Evolutionary conservation across 2,113 vertebrate genomes (phyloP).

Genomic region (Cromileptes altivelis): DNA sequence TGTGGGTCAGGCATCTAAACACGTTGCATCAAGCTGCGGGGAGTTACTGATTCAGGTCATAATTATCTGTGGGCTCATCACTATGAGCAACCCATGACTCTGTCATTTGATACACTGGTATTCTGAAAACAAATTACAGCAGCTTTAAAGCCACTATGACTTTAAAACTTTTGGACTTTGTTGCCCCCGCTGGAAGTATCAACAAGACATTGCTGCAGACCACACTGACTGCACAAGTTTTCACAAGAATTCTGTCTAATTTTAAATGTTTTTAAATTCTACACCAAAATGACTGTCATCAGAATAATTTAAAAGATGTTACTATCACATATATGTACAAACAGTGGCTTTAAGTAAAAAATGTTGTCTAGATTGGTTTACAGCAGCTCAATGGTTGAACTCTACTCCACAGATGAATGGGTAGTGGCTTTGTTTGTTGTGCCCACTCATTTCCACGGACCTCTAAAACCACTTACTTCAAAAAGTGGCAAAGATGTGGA

Average conservation of each 20-base stretch:
- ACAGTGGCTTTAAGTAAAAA: neutral
- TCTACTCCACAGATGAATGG: neutral
- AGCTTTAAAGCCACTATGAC: too few relatives aligned
- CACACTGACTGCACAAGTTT: too few relatives aligned
- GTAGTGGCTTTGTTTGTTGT: constrained; percentile 28
- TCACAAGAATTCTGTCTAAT: too few relatives aligned
- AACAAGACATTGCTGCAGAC: too few relatives aligned
- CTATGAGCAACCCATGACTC: too few relatives aligned
- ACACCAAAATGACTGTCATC: neutral
- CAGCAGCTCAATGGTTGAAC: neutral
- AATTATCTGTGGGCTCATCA: too few relatives aligned
- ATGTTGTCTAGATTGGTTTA: neutral
- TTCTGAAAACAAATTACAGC: too few relatives aligned
- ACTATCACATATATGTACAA: neutral
- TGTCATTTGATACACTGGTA: too few relatives aligned
- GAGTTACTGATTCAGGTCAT: too few relatives aligned
- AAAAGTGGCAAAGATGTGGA: constrained; percentile 40
- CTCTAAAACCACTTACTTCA: constrained; percentile 27
- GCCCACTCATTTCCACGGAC: constrained; percentile 13
- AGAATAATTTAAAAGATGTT: neutral
- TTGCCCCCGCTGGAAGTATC: too few relatives aligned
- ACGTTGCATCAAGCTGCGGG: neutral
- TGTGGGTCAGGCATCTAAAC: neutral
- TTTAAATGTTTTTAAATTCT: neutral
- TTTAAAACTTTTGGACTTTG: neutral